Percentiles rank a stretch among this genome's conserved stretches.
Conservation (phyloP, 2,888 invertebrate genomes). For the Drosophila recens region DNA sequence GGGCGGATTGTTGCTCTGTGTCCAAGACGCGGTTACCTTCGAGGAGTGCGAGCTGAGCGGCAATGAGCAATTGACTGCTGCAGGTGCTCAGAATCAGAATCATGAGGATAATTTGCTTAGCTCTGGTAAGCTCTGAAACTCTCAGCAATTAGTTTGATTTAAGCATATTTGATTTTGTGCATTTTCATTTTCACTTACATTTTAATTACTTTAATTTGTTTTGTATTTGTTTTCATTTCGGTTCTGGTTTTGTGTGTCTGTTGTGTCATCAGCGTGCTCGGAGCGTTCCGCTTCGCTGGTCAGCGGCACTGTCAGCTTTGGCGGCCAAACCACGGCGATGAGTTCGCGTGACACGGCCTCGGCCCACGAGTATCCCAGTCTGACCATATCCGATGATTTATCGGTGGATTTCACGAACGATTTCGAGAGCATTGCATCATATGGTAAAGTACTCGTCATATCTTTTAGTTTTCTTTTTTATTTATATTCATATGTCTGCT, state of each 20-base stretch:
- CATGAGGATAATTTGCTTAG: constrained; percentile 87
- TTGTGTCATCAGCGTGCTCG: constrained; percentile 82
- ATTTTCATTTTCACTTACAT: constrained; percentile 17
- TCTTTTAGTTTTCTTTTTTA: constrained; percentile 17
- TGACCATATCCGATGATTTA: constrained; percentile 85
- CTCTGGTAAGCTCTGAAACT: constrained; percentile 86
- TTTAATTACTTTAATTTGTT: constrained; percentile 34
- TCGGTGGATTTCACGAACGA: constrained; percentile 85
- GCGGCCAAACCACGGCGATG: constrained; percentile 83
- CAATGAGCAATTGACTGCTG: constrained; percentile 86
- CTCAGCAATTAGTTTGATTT: neutral
- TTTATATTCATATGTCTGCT: neutral
- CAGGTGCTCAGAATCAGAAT: constrained; percentile 78
- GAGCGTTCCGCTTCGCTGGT: constrained; percentile 85
- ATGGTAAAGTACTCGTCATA: constrained; percentile 79
- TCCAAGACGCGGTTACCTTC: constrained; percentile 92
- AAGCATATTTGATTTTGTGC: neutral
- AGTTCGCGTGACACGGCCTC: constrained; percentile 84
- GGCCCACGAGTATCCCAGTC: constrained; percentile 86
- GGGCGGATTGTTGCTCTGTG: constrained; percentile 91
- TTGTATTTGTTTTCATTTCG: constrained; percentile 37
- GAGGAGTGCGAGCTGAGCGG: constrained; percentile 89
- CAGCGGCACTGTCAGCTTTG: constrained; percentile 84
- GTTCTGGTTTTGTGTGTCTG: constrained; percentile 31
- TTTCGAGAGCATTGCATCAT: constrained; percentile 84